Base-by-base conservation (phyloP, 2,113 vertebrate species). In the Pygoscelis adeliae region DNA sequence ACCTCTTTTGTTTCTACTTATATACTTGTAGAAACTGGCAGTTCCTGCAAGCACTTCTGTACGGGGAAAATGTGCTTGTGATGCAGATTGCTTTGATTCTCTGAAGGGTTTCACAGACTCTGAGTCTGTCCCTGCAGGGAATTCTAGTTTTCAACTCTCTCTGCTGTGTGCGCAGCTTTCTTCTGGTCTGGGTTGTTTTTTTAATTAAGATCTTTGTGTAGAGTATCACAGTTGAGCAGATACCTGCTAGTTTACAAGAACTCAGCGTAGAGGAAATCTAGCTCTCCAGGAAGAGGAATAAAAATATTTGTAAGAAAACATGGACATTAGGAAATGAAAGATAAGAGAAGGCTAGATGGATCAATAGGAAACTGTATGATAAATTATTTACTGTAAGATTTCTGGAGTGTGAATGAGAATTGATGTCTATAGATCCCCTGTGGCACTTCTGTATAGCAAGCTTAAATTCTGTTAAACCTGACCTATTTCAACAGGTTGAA, bases 401-500 rank as follows among this genome's bases (percentile, higher is more conserved):
- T 94, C 90, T 94, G 40, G 76, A 84, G 13, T 96, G 84, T 91
- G 71, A 92, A 78, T 97, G 80, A 66, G 74, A 88, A 93, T 56
- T 87, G 44, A 66, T 46, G 71, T 32, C 71, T 88, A 2, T 16
- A 73, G 82, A 58, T 67, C 32, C 80, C 46, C 38, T 32, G 63
- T 94, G 74, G 49, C 62, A 93, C 83, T 97, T 91, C 15, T 58
- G n/a, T 74, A 42, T 9, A 67, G 62, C 20, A 53, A 40, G 19
- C 88, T 96, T 94, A 95, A 89, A 93, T 93, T 97, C 93, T 84
- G 46, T 95, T 95, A 85, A 97, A 70, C 58, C 55, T 81, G 55
- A 89, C 87, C 88, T 80, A 38, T 59, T 95, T 97, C 83, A 95
- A 92, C 86, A 97, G 76, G 77, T 95, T 92, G 52, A 87, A 82